These are phyloP conservation scores for Sebastes oblongus DNA, from an alignment of 2,797 vertebrate genomes.

Conservation along the genomic window DNA sequence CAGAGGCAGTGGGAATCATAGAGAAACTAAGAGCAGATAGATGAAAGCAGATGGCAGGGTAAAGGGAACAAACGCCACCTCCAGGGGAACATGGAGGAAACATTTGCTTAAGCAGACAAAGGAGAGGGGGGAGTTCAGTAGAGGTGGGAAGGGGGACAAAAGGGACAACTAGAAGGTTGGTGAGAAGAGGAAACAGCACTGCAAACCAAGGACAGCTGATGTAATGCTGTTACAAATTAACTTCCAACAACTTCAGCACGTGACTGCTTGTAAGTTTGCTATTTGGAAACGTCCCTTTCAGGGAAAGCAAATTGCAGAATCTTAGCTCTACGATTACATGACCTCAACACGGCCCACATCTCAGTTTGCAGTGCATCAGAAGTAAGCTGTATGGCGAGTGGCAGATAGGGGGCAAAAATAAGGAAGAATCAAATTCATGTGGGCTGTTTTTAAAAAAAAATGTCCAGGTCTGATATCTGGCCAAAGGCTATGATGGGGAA, in stretches of 20 bases:
- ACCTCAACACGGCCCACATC: constrained; percentile 18
- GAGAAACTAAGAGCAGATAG: constrained; percentile 68
- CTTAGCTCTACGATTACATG: neutral
- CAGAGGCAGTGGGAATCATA: constrained; percentile 43
- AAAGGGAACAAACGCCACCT: constrained; percentile 76
- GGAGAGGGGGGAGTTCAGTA: constrained; percentile 62
- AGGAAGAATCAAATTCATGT: constrained; percentile 66
- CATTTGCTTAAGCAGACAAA: constrained; percentile 75
- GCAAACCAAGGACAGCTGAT: constrained; percentile 72
- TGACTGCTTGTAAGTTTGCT: constrained; percentile 35
- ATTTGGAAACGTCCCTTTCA: constrained; percentile 44
- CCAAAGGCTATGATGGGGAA: constrained; percentile 67
- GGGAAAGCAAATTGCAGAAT: constrained; percentile 25
- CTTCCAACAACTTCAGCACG: constrained; percentile 34
- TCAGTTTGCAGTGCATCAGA: constrained; percentile 76
- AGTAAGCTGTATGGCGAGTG: constrained; percentile 63
- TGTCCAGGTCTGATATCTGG: constrained; percentile 75
- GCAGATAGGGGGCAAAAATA: constrained; percentile 62
- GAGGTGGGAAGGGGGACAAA: constrained; percentile 55
- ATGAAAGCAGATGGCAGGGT: constrained; percentile 69
- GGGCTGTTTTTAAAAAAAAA: constrained; percentile 43
- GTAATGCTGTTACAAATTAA: constrained; percentile 29
- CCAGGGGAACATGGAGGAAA: constrained; percentile 75
- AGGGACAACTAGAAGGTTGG: constrained; percentile 66
- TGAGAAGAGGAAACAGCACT: constrained; percentile 68